A percentile compares a stretch with the other conserved stretches of the same genome.
phyloP scores from a whole-genome alignment of 1,140 invertebrate genomes.

The Myzus persicae region DNA sequence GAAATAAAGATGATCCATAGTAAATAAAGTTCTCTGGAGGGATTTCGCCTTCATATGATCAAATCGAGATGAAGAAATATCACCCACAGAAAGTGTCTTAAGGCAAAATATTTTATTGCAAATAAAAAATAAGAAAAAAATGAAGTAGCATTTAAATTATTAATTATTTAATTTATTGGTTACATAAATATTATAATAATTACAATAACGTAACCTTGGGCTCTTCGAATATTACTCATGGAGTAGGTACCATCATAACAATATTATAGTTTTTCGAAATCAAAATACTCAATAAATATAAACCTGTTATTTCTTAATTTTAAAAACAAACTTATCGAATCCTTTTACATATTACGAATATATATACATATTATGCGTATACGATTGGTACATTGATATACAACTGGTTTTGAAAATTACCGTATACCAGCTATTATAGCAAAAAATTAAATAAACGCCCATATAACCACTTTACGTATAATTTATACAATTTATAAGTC shows the following conservation, averaged over 20 bases:
- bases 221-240: neutral
- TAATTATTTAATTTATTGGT: too few relatives aligned
- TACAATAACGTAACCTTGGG: neutral
- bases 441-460: slow-evolving; percentile 16
- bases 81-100: neutral
- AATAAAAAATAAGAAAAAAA: neutral
- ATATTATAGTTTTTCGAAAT: slow-evolving; percentile 24
- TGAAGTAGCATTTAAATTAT: neutral
- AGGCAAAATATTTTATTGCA: neutral
- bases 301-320: slow-evolving; percentile 47
- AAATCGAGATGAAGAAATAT: neutral
- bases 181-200: slow-evolving; percentile 28
- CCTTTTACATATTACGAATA: neutral
- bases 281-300: neutral
- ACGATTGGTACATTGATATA: neutral
- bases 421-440: neutral
- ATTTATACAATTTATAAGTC: neutral
- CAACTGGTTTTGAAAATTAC: slow-evolving; percentile 19
- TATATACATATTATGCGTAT: neutral
- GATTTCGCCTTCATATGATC: neutral
- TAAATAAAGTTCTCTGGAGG: neutral
- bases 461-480: neutral
- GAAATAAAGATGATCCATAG: neutral
- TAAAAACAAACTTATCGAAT: slow-evolving; percentile 33
- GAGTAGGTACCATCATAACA: neutral